Conservation (phyloP, 2,113 vertebrate genomes). For the Rana temporaria region DNA sequence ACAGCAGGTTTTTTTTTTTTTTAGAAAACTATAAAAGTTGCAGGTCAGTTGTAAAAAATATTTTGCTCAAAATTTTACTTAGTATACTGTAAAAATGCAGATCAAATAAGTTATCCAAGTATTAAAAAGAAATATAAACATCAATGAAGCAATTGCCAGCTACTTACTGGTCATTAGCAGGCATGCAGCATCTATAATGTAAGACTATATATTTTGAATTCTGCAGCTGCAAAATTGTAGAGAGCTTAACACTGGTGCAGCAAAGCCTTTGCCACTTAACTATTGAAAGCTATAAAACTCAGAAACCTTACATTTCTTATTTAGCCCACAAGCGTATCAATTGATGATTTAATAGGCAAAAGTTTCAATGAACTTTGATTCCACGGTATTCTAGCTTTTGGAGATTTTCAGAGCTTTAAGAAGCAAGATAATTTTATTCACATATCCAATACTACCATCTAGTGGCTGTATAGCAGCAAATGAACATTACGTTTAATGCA, state of each 20-base stretch:
- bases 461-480: conserved; percentile 24
- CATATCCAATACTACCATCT: conserved; percentile 54
- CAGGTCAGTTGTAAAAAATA: too few species aligned
- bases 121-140: too few species aligned
- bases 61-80: too few species aligned
- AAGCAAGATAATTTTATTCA: background rate
- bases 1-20: too few species aligned
- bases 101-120: too few species aligned
- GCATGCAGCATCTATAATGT: background rate
- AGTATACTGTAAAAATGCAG: too few species aligned
- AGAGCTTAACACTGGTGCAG: background rate
- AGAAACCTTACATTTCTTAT: conserved; percentile 54
- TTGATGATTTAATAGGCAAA: conserved; percentile 57
- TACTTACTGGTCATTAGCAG: background rate
- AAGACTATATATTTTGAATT: conserved; percentile 19
- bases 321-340: conserved; percentile 56
- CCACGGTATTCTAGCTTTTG: conserved; percentile 46
- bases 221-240: conserved; percentile 10
- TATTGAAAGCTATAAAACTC: conserved; percentile 44
- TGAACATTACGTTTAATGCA: background rate
- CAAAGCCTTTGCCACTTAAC: conserved; percentile 34
- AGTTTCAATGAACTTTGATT: conserved; percentile 58
- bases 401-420: conserved; percentile 21
- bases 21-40: too few species aligned
- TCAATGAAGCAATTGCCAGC: too few species aligned